phyloP scores from a whole-genome alignment of 2,888 invertebrate genomes.

The Drosophila mimica region DNA sequence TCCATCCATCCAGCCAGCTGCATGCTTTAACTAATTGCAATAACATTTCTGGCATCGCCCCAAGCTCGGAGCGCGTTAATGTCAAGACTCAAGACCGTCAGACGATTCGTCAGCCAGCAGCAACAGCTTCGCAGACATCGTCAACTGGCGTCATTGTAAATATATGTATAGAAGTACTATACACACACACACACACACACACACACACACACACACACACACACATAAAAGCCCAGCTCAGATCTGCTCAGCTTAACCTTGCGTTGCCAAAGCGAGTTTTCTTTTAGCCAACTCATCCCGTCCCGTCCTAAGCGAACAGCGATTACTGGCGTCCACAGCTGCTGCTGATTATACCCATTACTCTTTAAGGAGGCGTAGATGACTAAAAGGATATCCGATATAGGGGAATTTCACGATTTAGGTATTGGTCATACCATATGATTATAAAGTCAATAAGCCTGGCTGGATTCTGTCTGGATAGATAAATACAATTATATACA shows the following conservation, averaged over 20 bases:
- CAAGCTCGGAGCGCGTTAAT: conserved; percentile 39
- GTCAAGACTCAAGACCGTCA: conserved; percentile 50
- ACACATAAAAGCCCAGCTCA: conserved; percentile 1
- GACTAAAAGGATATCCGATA: neutral
- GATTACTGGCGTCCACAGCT: conserved; percentile 21
- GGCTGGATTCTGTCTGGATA: neutral
- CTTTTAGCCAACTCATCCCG: conserved; percentile 19
- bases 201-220: neutral
- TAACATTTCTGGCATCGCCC: conserved; percentile 43
- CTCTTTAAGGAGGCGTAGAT: neutral
- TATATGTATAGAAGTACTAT: neutral
- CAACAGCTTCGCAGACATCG: conserved; percentile 22
- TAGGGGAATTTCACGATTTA: neutral
- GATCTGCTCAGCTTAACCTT: neutral
- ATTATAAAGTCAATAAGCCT: neutral
- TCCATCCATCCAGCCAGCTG: conserved; percentile 4
- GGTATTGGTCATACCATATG: neutral
- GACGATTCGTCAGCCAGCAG: conserved; percentile 36
- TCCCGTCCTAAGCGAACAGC: neutral
- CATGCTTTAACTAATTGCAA: conserved; percentile 63
- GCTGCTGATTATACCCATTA: conserved; percentile 6
- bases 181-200: no score
- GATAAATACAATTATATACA: neutral
- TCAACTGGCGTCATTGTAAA: conserved; percentile 1
- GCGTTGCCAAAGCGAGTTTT: neutral